Conservation (phyloP, 2,797 vertebrate species). For the Ibycter americanus region DNA sequence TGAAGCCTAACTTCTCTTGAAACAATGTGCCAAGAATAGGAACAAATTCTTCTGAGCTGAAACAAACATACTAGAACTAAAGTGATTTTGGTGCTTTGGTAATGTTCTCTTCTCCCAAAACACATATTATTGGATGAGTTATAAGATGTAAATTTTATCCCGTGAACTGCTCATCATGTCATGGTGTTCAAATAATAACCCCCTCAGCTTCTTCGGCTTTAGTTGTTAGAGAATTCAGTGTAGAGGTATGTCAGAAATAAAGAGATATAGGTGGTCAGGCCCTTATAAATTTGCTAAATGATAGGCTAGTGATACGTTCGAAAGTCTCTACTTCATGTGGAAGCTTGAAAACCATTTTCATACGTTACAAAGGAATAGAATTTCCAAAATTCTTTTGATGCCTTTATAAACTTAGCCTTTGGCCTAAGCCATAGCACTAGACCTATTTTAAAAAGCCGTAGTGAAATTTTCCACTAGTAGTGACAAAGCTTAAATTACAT, state of each 20-base stretch:
- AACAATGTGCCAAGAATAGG: neutral
- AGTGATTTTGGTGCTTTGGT: neutral
- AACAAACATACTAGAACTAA: neutral
- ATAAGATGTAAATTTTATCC: neutral
- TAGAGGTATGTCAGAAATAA: neutral
- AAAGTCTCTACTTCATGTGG: neutral
- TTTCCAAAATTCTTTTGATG: neutral
- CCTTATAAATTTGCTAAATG: neutral
- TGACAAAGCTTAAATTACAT: neutral
- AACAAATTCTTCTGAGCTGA: conserved; percentile 11
- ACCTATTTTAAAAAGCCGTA: neutral
- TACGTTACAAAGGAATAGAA: neutral
- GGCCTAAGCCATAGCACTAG: neutral
- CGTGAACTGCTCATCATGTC: neutral
- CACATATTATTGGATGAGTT: neutral
- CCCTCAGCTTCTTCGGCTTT: neutral
- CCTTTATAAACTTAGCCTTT: neutral
- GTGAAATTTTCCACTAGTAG: neutral
- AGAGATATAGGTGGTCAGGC: neutral
- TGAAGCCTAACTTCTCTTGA: conserved; percentile 26
- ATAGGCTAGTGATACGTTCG: neutral
- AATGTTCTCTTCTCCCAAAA: neutral
- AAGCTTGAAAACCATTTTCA: neutral
- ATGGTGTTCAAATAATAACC: neutral
- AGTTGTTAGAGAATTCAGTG: neutral